Percentiles rank a stretch among this genome's conserved stretches.
Evolutionary conservation across 2,797 vertebrate species (phyloP).

Genomic region (Pogoniulus pusillus): DNA sequence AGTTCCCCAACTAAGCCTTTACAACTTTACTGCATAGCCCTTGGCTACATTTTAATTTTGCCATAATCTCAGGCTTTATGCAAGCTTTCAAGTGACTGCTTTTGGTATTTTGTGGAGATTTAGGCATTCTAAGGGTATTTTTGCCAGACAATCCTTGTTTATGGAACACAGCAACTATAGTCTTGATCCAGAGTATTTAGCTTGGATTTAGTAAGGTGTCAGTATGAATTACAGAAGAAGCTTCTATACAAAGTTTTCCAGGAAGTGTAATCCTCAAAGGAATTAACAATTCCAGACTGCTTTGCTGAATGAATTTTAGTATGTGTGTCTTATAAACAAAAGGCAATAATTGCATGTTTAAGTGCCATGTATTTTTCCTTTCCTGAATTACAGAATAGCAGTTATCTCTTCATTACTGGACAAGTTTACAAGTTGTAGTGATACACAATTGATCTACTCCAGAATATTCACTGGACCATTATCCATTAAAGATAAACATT

Average conservation of each 20-base stretch:
- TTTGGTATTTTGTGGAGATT: background rate
- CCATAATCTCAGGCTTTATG: background rate
- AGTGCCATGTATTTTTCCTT: background rate
- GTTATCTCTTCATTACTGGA: background rate
- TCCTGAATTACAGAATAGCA: background rate
- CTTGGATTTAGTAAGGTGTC: constrained; percentile 9
- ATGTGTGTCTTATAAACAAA: background rate
- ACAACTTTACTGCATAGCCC: background rate
- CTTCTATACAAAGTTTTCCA: background rate
- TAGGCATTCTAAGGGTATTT: background rate
- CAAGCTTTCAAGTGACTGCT: background rate
- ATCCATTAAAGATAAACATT: background rate
- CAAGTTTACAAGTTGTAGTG: background rate
- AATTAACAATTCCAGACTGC: background rate
- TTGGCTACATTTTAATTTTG: background rate
- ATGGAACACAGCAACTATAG: background rate
- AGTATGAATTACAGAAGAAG: constrained; percentile 8
- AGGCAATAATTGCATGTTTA: background rate
- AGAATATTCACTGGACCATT: background rate
- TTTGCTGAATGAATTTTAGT: background rate
- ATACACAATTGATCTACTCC: background rate
- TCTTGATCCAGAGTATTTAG: constrained; percentile 2
- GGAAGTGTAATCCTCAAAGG: background rate
- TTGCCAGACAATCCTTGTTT: background rate
- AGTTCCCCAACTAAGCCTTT: background rate